phyloP scores from a whole-genome alignment of 2,113 vertebrate species.

The Syngnathus floridae region DNA sequence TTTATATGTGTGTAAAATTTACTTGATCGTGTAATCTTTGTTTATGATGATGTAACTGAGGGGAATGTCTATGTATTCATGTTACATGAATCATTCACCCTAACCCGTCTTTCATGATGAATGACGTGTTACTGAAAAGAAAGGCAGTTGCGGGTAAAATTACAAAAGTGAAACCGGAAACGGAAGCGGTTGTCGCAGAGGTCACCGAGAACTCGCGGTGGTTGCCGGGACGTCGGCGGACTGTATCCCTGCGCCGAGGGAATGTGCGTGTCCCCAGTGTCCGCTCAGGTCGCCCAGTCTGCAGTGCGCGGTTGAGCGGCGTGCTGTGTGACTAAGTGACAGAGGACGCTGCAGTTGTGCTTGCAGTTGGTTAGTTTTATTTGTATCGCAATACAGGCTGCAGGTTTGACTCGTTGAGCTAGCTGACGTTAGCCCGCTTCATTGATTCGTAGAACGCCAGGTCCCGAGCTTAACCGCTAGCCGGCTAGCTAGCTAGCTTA shows the following conservation, averaged over 20 bases:
- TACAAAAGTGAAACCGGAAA: slow-evolving; percentile 34
- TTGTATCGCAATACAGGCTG: slow-evolving; percentile 17
- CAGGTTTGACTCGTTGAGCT: slow-evolving; percentile 57
- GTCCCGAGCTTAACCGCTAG: slow-evolving; percentile 53
- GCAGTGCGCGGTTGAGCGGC: slow-evolving; percentile 55
- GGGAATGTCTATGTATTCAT: too few species aligned
- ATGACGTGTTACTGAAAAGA: too few species aligned
- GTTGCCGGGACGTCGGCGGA: slow-evolving; percentile 70
- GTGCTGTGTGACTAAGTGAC: slow-evolving; percentile 32
- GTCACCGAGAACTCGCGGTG: slow-evolving; percentile 68
- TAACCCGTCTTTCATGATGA: too few species aligned
- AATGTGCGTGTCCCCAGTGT: slow-evolving; percentile 76
- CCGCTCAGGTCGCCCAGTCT: slow-evolving; percentile 69
- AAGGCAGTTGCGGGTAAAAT: not conserved
- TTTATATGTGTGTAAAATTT: too few species aligned
- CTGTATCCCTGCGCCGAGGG: slow-evolving; percentile 63
- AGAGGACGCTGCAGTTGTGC: slow-evolving; percentile 31
- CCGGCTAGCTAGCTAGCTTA: slow-evolving; percentile 40
- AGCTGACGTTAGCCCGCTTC: slow-evolving; percentile 48
- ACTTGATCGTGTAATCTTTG: too few species aligned
- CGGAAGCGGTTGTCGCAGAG: slow-evolving; percentile 62
- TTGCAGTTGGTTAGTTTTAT: slow-evolving; percentile 26
- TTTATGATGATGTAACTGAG: too few species aligned
- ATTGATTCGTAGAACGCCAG: slow-evolving; percentile 64
- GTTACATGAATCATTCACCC: too few species aligned